phyloP scores from a whole-genome alignment of 2,797 vertebrate genomes.

The Antrozous pallidus region DNA sequence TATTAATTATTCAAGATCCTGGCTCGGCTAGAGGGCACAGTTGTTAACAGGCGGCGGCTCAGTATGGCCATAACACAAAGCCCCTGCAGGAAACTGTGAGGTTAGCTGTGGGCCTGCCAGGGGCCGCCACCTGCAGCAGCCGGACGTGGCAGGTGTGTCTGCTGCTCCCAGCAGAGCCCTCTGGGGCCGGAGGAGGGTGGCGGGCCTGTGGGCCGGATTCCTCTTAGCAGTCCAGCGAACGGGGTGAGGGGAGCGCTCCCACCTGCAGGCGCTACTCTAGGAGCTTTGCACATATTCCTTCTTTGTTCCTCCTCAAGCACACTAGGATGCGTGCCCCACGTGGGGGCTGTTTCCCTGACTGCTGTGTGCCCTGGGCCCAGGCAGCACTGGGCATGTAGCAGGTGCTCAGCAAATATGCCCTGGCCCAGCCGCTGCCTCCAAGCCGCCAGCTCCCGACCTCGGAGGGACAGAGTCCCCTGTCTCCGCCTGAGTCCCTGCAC shows the following conservation, averaged over 20 bases:
- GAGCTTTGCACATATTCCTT: background rate
- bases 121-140: accelerated
- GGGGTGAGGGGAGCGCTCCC: accelerated
- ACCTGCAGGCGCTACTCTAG: too few species aligned
- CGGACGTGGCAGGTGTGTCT: background rate
- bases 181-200: too few species aligned
- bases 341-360: background rate
- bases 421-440: accelerated
- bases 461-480: accelerated
- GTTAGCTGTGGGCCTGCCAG: background rate
- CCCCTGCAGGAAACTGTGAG: background rate
- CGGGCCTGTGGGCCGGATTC: background rate
- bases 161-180: background rate
- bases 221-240: accelerated
- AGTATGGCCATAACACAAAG: background rate
- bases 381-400: accelerated
- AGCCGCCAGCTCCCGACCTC: accelerated
- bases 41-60: background rate
- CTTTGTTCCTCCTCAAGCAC: background rate
- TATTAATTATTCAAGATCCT: background rate
- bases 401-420: background rate
- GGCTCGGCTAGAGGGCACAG: background rate
- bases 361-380: background rate
- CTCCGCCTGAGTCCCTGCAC: background rate
- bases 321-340: too few species aligned